Evolutionary conservation across 2,888 invertebrate species (phyloP), one percentile per base, ranked within the genome.

Genomic region (Adelognathus sp.): DNA sequence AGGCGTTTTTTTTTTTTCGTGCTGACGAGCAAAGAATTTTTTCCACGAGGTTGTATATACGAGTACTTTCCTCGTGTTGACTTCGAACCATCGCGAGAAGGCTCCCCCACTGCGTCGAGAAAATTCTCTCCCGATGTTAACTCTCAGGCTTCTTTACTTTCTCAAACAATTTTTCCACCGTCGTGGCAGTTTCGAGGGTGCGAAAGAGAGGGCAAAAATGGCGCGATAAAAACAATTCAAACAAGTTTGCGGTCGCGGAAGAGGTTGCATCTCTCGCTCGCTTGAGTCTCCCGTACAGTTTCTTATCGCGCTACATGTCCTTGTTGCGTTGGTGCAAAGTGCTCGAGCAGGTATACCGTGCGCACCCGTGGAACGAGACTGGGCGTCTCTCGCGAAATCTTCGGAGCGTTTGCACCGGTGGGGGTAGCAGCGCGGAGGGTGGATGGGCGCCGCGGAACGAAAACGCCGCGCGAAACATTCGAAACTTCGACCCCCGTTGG

Each of bases 401-500:
- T 18, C 33, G 6, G 27, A n/a, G n/a, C n/a, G n/a, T n/a, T n/a
- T n/a, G n/a, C n/a, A n/a, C 29, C 18, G 7, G 44, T 71, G 52
- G 16, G 52, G 41, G 50, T 54, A 33, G 44, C 56, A 14, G 29
- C 11, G 21, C 33, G 24, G n/a, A 5, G 16, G 44, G 6, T 11
- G 33, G 31, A n/a, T 3, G 7, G 7, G 5, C 27, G 50, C 33
- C n/a, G 52, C 16, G 31, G 36, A 46, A 33, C 66, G 41, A 54
- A 63, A 60, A 76, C 52, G 36, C 21, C 29, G 29, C 21, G 70
- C n/a, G 41, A 44, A 71, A 58, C 44, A 72, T 79, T 81, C 69
- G 79, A 79, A 82, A 80, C 72, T 80, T 82, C 60, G 82, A 73
- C 72, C 78, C 60, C 41, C 52, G 63, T 75, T 64, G 64, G 44